Percentiles rank a stretch among this genome's conserved stretches.
Conservation (phyloP, 2,113 vertebrate species). For the Trinectes maculatus region DNA sequence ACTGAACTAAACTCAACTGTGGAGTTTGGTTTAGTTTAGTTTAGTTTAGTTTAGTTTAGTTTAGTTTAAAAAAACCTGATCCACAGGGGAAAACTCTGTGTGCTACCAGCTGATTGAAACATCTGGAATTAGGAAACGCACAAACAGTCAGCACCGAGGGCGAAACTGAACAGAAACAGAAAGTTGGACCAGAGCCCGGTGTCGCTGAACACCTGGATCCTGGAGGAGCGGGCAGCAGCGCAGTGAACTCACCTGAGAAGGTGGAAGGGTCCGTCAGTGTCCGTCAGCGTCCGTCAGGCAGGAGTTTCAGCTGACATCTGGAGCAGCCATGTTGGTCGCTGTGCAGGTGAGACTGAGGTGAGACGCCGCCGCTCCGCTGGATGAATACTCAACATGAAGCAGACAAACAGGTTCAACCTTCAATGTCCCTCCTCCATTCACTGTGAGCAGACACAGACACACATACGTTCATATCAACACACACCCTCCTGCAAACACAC, state of each 20-base stretch:
- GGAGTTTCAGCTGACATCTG: not conserved
- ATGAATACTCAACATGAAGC: slow-evolving; percentile 42
- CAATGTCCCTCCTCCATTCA: slow-evolving; percentile 4
- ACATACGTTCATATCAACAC: not conserved
- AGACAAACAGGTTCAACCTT: slow-evolving; percentile 74
- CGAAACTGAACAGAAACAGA: slow-evolving; percentile 21
- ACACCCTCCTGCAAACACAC: slow-evolving; percentile 51
- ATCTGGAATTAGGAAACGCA: no score
- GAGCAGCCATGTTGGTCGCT: slow-evolving; percentile 28
- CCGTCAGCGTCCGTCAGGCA: slow-evolving; percentile 34
- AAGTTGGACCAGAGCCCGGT: not conserved
- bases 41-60: no score
- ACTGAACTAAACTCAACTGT: no score
- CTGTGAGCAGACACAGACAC: slow-evolving; percentile 21
- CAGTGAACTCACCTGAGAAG: not conserved
- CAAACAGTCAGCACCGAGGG: no score
- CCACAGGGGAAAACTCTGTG: no score
- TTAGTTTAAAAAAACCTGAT: no score
- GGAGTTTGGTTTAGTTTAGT: no score
- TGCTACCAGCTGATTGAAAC: no score
- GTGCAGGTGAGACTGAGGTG: slow-evolving; percentile 24
- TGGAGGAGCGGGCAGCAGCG: not conserved
- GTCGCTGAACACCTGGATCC: not conserved
- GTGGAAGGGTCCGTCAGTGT: no score
- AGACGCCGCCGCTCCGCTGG: slow-evolving; percentile 4